These are phyloP conservation scores for Argyresthia albistria DNA, from an alignment of 2,888 invertebrate genomes.

Conservation along the genomic window DNA sequence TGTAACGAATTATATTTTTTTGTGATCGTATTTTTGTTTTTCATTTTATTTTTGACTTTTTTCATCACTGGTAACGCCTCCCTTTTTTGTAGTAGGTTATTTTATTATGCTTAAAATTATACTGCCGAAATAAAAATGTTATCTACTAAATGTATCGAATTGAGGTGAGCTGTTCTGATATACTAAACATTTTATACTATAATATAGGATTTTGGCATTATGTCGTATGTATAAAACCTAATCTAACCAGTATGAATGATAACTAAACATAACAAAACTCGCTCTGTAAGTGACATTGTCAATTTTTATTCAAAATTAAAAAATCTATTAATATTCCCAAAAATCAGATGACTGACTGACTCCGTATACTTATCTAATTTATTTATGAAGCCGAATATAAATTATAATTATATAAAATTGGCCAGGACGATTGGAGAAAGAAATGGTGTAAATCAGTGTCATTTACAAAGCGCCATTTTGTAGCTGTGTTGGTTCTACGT, in stretches of 20 bases:
- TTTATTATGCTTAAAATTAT: background rate
- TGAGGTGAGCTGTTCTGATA: background rate
- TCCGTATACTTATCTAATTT: too few relatives aligned
- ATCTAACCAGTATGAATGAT: background rate
- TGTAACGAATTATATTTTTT: conserved; percentile 64
- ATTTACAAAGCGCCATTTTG: background rate
- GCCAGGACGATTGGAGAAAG: too few relatives aligned
- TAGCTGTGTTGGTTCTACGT: background rate
- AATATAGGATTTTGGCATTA: background rate
- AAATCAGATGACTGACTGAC: too few relatives aligned
- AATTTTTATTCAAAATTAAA: background rate
- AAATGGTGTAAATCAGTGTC: background rate
- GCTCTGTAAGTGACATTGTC: background rate
- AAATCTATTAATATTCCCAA: too few relatives aligned
- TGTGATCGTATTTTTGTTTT: conserved; percentile 38
- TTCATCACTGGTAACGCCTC: conserved; percentile 7
- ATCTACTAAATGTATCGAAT: background rate
- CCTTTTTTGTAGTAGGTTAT: background rate
- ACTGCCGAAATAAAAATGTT: background rate
- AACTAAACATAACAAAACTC: background rate
- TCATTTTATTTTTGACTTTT: conserved; percentile 11
- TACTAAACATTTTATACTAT: background rate
- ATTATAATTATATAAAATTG: too few relatives aligned
- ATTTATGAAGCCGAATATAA: too few relatives aligned
- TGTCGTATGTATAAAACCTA: background rate